Conservation (phyloP, 1,140 invertebrate genomes). For the Drosophila littoralis region DNA sequence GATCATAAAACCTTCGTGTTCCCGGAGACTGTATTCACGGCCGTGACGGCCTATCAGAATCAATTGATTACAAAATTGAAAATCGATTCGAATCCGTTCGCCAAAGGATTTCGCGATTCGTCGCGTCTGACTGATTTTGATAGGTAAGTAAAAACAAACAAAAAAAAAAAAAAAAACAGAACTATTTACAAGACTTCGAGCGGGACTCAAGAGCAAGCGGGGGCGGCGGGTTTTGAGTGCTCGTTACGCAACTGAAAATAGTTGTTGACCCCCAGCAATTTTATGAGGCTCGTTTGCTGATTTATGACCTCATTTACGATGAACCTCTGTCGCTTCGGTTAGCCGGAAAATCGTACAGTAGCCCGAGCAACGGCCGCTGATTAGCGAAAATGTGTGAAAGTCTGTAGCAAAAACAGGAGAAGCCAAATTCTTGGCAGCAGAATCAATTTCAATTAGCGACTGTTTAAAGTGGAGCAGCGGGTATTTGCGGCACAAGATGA, state of each 20-base stretch:
- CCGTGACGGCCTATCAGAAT: slow-evolving; percentile 99
- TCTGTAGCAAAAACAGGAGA: slow-evolving; percentile 27
- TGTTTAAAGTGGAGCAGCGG: slow-evolving; percentile 40
- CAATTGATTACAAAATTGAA: slow-evolving; percentile 98
- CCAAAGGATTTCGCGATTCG: slow-evolving; percentile 97
- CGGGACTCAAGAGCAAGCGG: too few relatives aligned
- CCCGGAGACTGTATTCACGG: slow-evolving; percentile 98
- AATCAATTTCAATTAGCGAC: slow-evolving; percentile 49
- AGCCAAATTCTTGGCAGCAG: slow-evolving; percentile 3
- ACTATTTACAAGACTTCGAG: too few relatives aligned
- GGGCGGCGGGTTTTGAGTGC: not conserved
- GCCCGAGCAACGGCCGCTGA: slow-evolving; percentile 55
- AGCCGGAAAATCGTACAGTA: slow-evolving; percentile 59
- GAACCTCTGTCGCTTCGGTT: slow-evolving; percentile 19
- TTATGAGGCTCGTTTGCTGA: slow-evolving; percentile 44
- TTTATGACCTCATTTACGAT: slow-evolving; percentile 50
- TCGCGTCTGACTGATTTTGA: slow-evolving; percentile 97
- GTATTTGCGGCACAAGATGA: not conserved
- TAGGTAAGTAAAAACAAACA: slow-evolving; percentile 85
- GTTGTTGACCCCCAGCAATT: slow-evolving; percentile 48
- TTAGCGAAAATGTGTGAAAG: slow-evolving; percentile 80
- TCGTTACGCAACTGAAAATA: not conserved
- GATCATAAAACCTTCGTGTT: slow-evolving; percentile 97
- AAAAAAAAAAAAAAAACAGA: not conserved
- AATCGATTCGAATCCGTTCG: slow-evolving; percentile 98